Base-by-base conservation (phyloP, 1,140 invertebrate genomes). In the Drosophila nigrodunni region DNA sequence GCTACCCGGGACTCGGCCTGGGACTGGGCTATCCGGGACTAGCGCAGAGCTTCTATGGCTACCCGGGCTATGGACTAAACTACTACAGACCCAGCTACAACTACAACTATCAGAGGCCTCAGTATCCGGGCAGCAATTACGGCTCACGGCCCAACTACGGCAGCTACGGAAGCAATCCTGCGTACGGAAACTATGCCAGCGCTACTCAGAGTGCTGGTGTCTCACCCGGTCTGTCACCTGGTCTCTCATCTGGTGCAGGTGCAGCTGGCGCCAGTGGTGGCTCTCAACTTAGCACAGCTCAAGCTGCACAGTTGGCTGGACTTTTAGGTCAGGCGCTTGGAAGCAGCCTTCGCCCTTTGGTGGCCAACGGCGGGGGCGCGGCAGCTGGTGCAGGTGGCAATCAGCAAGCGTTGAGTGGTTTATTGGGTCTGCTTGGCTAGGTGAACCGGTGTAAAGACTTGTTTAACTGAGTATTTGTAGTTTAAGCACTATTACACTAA, bases 241-340 rank as follows among this genome's bases (percentile, higher is more conserved):
- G 61, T 0, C 18, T 64, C 30, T 13, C 49, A 13, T 5, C 46
- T 37, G 4, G 15, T 13, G 39, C 58, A 9, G 15, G 46, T 1
- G 59, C 52, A 30, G 25, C 3, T 30, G 72, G 60, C 11, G 8
- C 6, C 4, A 52, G 43, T 3, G 35, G 49, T 2, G 75, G 49
- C 7, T 62, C 78, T 0, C 85, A 89, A 35, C 25, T 89, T 0
- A 71, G 21, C 8, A 80, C 69, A 2, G 80, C 64, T 1, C 85
- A 88, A 34, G 74, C 86, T 5, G 80, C 85, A 0, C 85, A 88
- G 30, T n/a, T 88, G 3, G 85, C 85, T 0, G 85, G 77, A 3
- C 69, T 81, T 2, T 13, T 88, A 50, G 85, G 85, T 9, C 85
- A 88, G 47, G 85, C 85, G 0, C 59, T 88, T 10, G 85, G 85